Evolutionary conservation across 2,888 invertebrate genomes (phyloP).

Genomic region (Drosophila subsilvestris): DNA sequence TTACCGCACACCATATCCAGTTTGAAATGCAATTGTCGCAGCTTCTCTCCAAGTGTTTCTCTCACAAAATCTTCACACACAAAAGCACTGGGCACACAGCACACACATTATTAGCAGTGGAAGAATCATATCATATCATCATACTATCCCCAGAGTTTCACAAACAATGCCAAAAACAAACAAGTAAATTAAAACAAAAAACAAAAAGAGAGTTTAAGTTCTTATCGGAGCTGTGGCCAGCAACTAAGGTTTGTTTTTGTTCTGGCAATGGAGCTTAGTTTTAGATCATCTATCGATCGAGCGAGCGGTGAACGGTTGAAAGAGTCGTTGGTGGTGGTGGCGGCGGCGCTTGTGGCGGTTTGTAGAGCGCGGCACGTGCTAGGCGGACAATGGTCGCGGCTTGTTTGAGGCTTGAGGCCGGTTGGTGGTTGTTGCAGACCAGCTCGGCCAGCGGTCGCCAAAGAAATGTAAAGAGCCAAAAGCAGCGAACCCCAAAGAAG

Average conservation of each 20-base stretch:
- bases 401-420: slow-evolving; percentile 74
- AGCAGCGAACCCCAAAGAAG: slow-evolving; percentile 43
- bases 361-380: slow-evolving; percentile 78
- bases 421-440: slow-evolving; percentile 31
- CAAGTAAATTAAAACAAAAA: neutral
- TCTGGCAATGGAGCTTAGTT: neutral
- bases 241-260: neutral
- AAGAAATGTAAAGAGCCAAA: slow-evolving; percentile 70
- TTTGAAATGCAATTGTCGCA: neutral
- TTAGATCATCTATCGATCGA: neutral
- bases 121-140: neutral
- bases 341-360: slow-evolving; percentile 12
- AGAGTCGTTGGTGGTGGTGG: slow-evolving; percentile 26
- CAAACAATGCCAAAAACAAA: neutral
- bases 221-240: neutral
- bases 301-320: too few species aligned
- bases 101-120: neutral
- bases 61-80: slow-evolving; percentile 1
- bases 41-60: neutral
- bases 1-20: slow-evolving; percentile 33
- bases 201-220: neutral
- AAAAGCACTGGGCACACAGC: neutral
- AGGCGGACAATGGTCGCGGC: slow-evolving; percentile 82
- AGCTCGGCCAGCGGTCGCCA: slow-evolving; percentile 58
- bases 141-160: neutral